Evolutionary conservation across 2,888 invertebrate species (phyloP).

Genomic region (Tiliacea aurago): DNA sequence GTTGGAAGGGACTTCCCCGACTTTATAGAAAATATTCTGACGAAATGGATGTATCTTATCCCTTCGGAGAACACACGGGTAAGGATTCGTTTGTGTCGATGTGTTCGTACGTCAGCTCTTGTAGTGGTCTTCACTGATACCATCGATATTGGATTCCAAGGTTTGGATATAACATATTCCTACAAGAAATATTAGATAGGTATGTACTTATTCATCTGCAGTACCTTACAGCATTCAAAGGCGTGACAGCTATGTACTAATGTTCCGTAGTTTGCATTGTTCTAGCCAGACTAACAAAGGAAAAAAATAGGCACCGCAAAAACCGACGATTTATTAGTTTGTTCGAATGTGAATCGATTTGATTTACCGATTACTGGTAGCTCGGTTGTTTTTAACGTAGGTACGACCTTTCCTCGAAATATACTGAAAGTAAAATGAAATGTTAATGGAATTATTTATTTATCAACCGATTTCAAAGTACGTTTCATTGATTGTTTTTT

Average conservation of each 20-base stretch:
- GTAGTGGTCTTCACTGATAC: neutral
- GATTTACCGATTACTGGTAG: slow-evolving; percentile 26
- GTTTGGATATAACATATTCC: neutral
- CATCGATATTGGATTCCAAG: neutral
- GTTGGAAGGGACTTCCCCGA: neutral
- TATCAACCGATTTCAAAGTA: neutral
- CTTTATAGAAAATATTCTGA: too few species aligned
- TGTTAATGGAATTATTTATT: neutral
- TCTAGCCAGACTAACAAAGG: slow-evolving; percentile 18
- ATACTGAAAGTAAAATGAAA: too few species aligned
- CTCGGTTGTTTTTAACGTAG: neutral
- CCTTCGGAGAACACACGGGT: neutral
- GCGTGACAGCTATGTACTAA: slow-evolving; percentile 19
- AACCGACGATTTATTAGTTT: slow-evolving; percentile 38
- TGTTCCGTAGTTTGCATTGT: slow-evolving; percentile 31
- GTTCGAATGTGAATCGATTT: slow-evolving; percentile 36
- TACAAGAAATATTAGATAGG: neutral
- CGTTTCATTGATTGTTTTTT: neutral
- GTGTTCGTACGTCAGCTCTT: neutral
- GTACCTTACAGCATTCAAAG: neutral
- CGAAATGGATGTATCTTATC: neutral
- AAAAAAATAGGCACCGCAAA: slow-evolving; percentile 17
- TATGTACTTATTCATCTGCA: neutral
- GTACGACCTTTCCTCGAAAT: neutral
- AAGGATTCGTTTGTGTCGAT: neutral